These are phyloP conservation scores for Drosophila meridiana DNA, from an alignment of 2,888 invertebrate genomes.

Conservation along the genomic window DNA sequence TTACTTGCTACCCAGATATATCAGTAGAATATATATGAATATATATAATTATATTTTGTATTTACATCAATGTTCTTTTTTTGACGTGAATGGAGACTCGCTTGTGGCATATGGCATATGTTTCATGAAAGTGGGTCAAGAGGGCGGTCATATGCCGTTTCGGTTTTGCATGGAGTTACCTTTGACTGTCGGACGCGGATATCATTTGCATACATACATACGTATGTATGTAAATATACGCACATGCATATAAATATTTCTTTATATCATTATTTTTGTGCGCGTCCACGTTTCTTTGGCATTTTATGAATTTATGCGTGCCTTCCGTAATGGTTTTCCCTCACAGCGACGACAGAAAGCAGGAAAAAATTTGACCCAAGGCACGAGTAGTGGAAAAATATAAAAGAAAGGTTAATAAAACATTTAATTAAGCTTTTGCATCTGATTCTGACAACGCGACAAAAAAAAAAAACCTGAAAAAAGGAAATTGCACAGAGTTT, in stretches of 20 bases:
- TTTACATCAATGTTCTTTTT: not conserved
- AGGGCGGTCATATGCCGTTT: constrained; percentile 14
- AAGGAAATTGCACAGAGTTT: too few species aligned
- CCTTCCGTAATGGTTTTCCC: constrained; percentile 48
- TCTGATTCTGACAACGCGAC: not conserved
- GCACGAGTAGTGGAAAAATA: not conserved
- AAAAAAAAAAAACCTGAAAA: not conserved
- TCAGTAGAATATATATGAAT: not conserved
- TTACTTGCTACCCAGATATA: not conserved
- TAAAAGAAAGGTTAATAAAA: constrained; percentile 19
- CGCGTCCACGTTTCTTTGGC: constrained; percentile 43
- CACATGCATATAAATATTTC: constrained; percentile 7
- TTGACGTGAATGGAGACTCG: constrained; percentile 2
- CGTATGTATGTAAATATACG: not conserved
- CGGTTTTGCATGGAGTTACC: constrained; percentile 21
- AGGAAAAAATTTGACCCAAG: not conserved
- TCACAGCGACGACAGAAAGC: not conserved
- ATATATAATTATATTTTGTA: not conserved
- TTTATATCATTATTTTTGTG: constrained; percentile 53
- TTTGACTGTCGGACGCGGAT: constrained; percentile 22
- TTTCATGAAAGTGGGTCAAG: constrained; percentile 41
- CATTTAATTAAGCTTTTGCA: constrained; percentile 11
- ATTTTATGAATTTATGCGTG: constrained; percentile 51
- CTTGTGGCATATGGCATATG: constrained; percentile 2
- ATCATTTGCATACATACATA: constrained; percentile 40